phyloP scores from a whole-genome alignment of 2,113 vertebrate genomes.

The Paracanthobrama guichenoti region DNA sequence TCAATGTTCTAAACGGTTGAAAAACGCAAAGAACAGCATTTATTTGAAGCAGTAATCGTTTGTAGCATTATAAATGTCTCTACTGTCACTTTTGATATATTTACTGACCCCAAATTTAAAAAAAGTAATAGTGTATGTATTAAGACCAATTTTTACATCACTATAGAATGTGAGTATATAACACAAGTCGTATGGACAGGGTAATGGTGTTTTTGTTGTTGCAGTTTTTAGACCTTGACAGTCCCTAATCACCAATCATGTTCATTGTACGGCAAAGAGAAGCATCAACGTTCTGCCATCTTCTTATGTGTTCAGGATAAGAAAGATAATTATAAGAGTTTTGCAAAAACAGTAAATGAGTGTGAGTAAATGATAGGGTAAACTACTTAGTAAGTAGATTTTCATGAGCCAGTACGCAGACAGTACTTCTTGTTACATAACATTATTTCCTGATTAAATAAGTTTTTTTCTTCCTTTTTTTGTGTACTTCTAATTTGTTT shows the following conservation, averaged over 20 bases:
- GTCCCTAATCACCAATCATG: not conserved
- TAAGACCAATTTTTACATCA: not conserved
- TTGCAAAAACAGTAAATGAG: not conserved
- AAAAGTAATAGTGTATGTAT: too few species aligned
- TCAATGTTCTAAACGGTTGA: not conserved
- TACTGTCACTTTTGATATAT: too few species aligned
- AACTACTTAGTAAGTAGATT: not conserved
- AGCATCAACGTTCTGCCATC: not conserved
- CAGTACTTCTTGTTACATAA: slow-evolving; percentile 22
- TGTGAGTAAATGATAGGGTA: not conserved
- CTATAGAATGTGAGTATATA: not conserved
- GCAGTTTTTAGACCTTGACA: not conserved
- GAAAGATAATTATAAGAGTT: not conserved
- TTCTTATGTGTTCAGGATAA: not conserved
- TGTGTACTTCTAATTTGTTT: not conserved
- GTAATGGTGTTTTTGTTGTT: not conserved
- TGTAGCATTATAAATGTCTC: too few species aligned
- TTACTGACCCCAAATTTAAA: too few species aligned
- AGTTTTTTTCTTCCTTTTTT: slow-evolving; percentile 29
- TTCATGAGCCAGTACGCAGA: not conserved
- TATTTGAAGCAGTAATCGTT: too few species aligned
- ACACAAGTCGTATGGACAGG: not conserved
- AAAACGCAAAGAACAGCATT: too few species aligned
- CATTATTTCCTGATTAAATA: too few species aligned
- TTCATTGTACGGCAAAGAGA: not conserved